These are phyloP conservation scores for Clarias laeviceps DNA, from an alignment of 2,797 vertebrate genomes.

Conservation along the genomic window DNA sequence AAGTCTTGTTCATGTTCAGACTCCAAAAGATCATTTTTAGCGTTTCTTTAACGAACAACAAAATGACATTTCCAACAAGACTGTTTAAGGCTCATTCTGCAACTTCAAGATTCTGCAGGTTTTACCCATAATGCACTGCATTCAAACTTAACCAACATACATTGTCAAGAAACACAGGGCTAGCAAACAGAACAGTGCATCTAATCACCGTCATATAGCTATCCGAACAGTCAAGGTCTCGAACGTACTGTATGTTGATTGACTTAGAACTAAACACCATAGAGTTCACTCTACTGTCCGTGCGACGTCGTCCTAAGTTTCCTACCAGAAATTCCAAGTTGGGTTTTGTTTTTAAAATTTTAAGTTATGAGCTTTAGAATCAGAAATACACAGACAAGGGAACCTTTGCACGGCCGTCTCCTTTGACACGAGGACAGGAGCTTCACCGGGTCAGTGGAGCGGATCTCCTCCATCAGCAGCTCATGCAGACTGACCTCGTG, in stretches of 20 bases:
- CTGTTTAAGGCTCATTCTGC: neutral
- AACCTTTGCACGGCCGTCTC: conserved; percentile 29
- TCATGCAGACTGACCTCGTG: conserved; percentile 61
- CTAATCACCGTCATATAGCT: neutral
- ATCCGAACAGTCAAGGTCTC: no score
- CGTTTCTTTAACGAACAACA: neutral
- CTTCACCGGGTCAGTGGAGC: conserved; percentile 44
- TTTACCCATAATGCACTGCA: neutral
- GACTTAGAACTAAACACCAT: no score
- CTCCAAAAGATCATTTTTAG: neutral
- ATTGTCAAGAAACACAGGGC: neutral
- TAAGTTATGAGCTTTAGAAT: neutral
- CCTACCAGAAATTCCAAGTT: neutral
- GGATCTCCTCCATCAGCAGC: conserved; percentile 67
- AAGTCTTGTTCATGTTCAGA: neutral
- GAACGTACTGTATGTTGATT: no score
- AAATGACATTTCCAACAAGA: neutral
- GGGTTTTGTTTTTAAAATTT: neutral
- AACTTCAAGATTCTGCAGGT: neutral
- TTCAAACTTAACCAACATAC: neutral
- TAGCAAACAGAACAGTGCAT: neutral
- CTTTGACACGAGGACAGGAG: conserved; percentile 50
- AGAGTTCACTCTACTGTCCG: neutral
- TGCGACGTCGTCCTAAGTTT: neutral
- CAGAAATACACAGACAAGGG: neutral